Evolutionary conservation across 2,888 invertebrate genomes (phyloP).

Genomic region (Scaeva pyrastri): DNA sequence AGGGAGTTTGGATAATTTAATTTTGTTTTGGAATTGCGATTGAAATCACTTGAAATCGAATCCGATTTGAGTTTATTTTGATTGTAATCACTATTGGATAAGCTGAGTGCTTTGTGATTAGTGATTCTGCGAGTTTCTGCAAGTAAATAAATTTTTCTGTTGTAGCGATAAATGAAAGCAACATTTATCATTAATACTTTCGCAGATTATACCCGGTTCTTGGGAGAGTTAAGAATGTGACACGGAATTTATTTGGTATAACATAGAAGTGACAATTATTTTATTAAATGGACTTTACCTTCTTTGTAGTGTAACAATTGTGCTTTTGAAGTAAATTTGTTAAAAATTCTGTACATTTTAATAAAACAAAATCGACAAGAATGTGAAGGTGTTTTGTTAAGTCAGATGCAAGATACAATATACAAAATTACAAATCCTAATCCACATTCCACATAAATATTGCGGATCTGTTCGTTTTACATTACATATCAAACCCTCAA

Average conservation of each 20-base stretch:
- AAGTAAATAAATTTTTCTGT: slow-evolving; percentile 27
- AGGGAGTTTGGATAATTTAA: slow-evolving; percentile 8
- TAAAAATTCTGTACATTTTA: slow-evolving; percentile 41
- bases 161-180: neutral
- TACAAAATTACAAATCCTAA: too few relatives aligned
- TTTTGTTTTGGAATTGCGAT: neutral
- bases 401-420: neutral
- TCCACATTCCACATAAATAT: neutral
- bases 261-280: neutral
- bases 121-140: slow-evolving; percentile 23
- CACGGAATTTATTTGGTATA: neutral
- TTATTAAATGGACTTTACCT: neutral
- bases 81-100: neutral
- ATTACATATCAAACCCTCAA: too few relatives aligned
- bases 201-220: slow-evolving; percentile 1
- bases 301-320: slow-evolving; percentile 11
- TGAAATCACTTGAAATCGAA: neutral
- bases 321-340: slow-evolving; percentile 9
- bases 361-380: slow-evolving; percentile 13
- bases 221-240: too few relatives aligned
- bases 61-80: neutral
- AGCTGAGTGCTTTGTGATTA: neutral
- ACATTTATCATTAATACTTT: slow-evolving; percentile 2
- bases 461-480: slow-evolving; percentile 41
- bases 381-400: neutral